Evolutionary conservation across 2,888 invertebrate species (phyloP).

Genomic region (Leptarthrus brevirostris): DNA sequence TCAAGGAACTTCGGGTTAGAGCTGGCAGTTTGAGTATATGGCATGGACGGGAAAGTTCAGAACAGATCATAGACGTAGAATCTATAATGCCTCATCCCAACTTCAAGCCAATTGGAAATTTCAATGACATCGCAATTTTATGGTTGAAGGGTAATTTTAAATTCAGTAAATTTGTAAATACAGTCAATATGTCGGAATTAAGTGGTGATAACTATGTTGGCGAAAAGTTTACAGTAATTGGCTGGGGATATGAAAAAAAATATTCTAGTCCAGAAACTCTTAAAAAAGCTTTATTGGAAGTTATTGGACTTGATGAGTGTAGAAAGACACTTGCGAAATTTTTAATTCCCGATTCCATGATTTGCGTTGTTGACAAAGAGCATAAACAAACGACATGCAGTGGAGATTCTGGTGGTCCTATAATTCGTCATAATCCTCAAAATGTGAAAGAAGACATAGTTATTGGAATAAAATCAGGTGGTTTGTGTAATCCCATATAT

Average conservation of each 20-base stretch:
- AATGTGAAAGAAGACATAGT: conserved; percentile 9
- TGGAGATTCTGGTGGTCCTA: conserved; percentile 34
- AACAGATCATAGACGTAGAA: conserved; percentile 4
- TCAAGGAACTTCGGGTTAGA: not conserved
- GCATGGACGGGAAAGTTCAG: not conserved
- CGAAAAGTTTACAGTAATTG: conserved; percentile 34
- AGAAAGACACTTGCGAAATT: not conserved
- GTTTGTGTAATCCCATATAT: conserved; percentile 17
- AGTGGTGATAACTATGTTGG: conserved; percentile 18
- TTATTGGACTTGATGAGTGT: not conserved
- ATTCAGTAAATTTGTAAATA: conserved; percentile 25
- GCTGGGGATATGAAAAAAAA: conserved; percentile 22
- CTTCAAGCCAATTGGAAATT: conserved; percentile 12
- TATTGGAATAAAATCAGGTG: conserved; percentile 20
- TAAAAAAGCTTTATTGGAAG: conserved; percentile 12
- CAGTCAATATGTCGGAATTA: conserved; percentile 18
- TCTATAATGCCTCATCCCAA: conserved; percentile 15
- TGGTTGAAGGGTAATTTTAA: not conserved
- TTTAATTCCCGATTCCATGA: conserved; percentile 15
- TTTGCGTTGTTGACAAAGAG: conserved; percentile 19
- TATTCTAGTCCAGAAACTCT: not conserved
- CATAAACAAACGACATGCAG: conserved; percentile 18
- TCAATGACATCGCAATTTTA: conserved; percentile 31
- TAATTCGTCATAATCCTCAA: conserved; percentile 10
- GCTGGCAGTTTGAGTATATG: conserved; percentile 7